A percentile compares a stretch with the other conserved stretches of the same genome.
These are phyloP conservation scores for Serilophus lunatus DNA, from an alignment of 2,113 vertebrate genomes.

Conservation along the genomic window DNA sequence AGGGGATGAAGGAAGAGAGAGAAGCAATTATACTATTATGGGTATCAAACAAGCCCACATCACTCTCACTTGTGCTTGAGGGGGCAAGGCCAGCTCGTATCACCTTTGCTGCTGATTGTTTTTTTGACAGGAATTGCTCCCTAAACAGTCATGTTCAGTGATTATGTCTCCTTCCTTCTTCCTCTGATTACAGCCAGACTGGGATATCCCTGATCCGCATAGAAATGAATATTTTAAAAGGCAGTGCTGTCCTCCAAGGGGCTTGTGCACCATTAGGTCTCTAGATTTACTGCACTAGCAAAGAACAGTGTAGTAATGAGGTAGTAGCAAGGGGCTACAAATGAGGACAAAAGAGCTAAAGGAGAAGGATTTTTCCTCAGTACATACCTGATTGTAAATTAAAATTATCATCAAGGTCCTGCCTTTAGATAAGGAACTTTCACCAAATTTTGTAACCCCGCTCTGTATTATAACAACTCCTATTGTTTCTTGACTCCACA, in stretches of 20 bases:
- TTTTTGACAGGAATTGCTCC: slow-evolving; percentile 52
- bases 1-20: not conserved
- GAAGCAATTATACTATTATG: slow-evolving; percentile 21
- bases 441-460: not conserved
- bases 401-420: not conserved
- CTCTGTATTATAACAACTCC: not conserved
- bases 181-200: slow-evolving; percentile 42
- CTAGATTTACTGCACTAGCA: slow-evolving; percentile 47
- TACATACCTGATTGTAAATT: not conserved
- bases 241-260: slow-evolving; percentile 32
- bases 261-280: slow-evolving; percentile 26
- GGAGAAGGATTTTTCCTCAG: not conserved
- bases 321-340: not conserved
- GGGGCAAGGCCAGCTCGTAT: not conserved
- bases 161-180: slow-evolving; percentile 55
- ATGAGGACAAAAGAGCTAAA: not conserved
- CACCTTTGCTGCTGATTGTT: slow-evolving; percentile 31
- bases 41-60: slow-evolving; percentile 6
- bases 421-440: not conserved
- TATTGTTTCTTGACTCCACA: not conserved
- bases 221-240: slow-evolving; percentile 64
- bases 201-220: slow-evolving; percentile 61
- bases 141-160: slow-evolving; percentile 30
- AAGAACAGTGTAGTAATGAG: slow-evolving; percentile 18
- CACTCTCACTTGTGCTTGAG: slow-evolving; percentile 12